Base-by-base conservation (phyloP, 2,797 vertebrate species). In the Acanthurus tractus region DNA sequence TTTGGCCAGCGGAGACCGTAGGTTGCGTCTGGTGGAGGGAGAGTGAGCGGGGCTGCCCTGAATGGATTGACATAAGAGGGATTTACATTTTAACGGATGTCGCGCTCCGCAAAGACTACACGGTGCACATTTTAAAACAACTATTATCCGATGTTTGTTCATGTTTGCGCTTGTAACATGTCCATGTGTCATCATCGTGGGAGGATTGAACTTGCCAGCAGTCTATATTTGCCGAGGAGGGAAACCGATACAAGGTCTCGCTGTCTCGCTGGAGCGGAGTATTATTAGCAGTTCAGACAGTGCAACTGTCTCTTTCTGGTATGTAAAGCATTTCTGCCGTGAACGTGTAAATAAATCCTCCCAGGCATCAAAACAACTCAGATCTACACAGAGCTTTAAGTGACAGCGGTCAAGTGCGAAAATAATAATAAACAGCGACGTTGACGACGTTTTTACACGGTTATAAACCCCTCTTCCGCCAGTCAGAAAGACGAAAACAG, bases 281-380 rank as follows among this genome's bases (percentile, higher is more conserved):
- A 94, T 95, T 95, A 95, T 95, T 95, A 95, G 95, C 93, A 81
- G 87, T 86, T 89, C 93, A 92, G 93, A 88, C 94, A 90, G 88
- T 89, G 86, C 94, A 93, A 93, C 94, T 94, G 92, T 92, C 90
- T 93, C 87, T 85, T 82, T 90, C 89, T 93, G 95, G 95, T 95
- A 96, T 96, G 95, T 96, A 86, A 93, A 94, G 86, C 94, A 94
- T 95, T 93, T 93, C 72, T 88, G 87, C 84, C 90, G 79, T 87
- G 74, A 90, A 88, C 78, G 84, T 77, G 89, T 84, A 72, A 87
- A 85, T 78, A 83, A 73, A 84, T 49, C 54, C 12, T 23, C 65
- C 42, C 65, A 36, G 36, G 68, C 59, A 49, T 61, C 18, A 2
- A 65, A 76, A 67, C 62, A 53, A 42, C 48, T 8, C 38, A 1